Percentiles rank a stretch among this genome's conserved stretches.
phyloP scores from a whole-genome alignment of 2,113 vertebrate species.

The Odocoileus hemionus region DNA sequence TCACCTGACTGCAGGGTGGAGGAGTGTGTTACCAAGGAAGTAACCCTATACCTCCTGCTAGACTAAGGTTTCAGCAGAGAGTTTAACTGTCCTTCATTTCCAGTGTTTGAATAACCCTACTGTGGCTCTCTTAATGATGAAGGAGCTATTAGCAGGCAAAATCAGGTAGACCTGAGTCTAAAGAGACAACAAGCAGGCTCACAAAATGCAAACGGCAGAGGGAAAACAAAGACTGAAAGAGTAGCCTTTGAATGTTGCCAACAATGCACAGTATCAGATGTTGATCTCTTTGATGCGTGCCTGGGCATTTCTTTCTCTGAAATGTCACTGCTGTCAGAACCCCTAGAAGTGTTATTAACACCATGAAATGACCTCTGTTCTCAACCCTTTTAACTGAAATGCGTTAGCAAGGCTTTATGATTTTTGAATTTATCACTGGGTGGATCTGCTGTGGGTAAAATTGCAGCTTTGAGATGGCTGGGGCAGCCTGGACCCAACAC shows the following conservation, averaged over 20 bases:
- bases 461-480: not conserved
- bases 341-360: not conserved
- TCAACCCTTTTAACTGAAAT: not conserved
- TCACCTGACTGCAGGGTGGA: fast-evolving
- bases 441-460: fast-evolving
- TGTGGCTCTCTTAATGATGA: not conserved
- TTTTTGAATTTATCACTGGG: not conserved
- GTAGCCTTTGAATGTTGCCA: fast-evolving
- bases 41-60: slow-evolving; percentile 67
- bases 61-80: slow-evolving; percentile 78
- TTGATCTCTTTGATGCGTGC: not conserved
- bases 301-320: slow-evolving; percentile 28
- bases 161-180: not conserved
- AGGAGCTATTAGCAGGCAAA: not conserved
- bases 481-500: not conserved
- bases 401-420: not conserved
- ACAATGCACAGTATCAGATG: fast-evolving
- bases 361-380: not conserved
- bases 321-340: slow-evolving; percentile 58
- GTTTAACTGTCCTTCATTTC: slow-evolving; percentile 70
- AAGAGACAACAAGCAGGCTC: not conserved
- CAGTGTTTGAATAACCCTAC: slow-evolving; percentile 67
- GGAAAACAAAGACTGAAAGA: fast-evolving
- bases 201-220: not conserved
- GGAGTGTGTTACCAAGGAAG: slow-evolving; percentile 61